Conservation (phyloP, 2,888 invertebrate genomes). For the Selenia dentaria region DNA sequence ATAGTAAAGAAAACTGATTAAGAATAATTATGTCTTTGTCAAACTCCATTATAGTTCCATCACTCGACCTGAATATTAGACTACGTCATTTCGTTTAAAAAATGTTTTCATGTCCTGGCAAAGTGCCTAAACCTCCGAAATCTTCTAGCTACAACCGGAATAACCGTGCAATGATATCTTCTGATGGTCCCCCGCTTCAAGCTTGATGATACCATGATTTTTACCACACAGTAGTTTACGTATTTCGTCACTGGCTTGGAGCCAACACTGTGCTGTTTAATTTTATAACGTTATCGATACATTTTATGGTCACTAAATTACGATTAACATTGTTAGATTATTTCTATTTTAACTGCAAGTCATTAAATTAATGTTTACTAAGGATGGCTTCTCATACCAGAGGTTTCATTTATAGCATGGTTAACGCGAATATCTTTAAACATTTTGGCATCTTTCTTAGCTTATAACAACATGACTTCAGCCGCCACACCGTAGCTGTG, state of each 20-base stretch:
- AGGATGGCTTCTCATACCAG: background rate
- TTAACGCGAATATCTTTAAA: background rate
- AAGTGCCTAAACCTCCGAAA: conserved; percentile 49
- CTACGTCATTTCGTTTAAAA: conserved; percentile 57
- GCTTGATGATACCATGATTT: conserved; percentile 21
- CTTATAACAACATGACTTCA: background rate
- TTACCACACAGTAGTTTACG: conserved; percentile 9
- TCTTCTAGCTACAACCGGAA: conserved; percentile 16
- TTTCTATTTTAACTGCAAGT: conserved; percentile 35
- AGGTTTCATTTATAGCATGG: background rate
- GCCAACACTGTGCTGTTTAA: conserved; percentile 25
- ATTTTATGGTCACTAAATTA: conserved; percentile 29
- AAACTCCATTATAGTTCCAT: background rate
- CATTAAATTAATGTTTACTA: conserved; percentile 31
- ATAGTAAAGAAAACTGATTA: no score
- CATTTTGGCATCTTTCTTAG: background rate
- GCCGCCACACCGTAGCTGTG: background rate
- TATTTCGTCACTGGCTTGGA: conserved; percentile 16
- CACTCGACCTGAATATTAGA: conserved; percentile 34
- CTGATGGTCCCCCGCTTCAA: conserved; percentile 31
- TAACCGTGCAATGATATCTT: conserved; percentile 32
- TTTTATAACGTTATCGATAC: conserved; percentile 28
- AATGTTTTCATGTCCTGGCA: conserved; percentile 53
- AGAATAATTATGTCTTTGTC: no score
- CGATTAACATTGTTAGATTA: conserved; percentile 34